Base-by-base conservation (phyloP, 2,888 invertebrate genomes). In the Volucella inflata region DNA sequence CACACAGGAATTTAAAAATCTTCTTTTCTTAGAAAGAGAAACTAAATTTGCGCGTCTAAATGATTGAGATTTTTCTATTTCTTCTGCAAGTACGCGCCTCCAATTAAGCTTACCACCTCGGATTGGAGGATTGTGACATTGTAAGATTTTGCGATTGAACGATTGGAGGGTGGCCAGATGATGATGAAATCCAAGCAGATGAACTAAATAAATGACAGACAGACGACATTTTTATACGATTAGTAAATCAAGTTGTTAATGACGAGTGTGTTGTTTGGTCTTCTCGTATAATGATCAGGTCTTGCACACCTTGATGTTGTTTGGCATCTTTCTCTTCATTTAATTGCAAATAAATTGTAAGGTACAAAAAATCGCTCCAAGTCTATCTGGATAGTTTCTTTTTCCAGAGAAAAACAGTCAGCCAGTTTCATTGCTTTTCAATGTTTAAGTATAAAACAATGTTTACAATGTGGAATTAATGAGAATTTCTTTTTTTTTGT, bases 221-320 rank as follows among this genome's bases (percentile, higher is more conserved):
- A 88, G 88, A 87, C 90, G 89, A 89, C 89, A 88, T 88, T 89
- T 89, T 89, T 79, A 89, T 87, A 88, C 87, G 88, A 89, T 84
- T 91, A 88, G 90, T 90, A 90, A 90, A 90, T 90, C 89, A 90
- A 89, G 89, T 88, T 84, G 88, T 89, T 90, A 90, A 90, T 90
- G 89, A 88, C 75, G 42, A 55, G 42, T 50, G 46, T n/a, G 67
- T 60, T 68, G 76, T 68, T 77, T 68, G 8, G 38, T 84, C 62
- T 42, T 30, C 60, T 60, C 46, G 48, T 57, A 8, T 48, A 14
- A 38, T 40, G 48, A 36, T 50, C 17, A 14, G 11, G 9, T 2
- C 10, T 67, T 11, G 53, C 6, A 40, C 53, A 36, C 21, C 10
- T 53, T 67, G 65, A 77, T 62, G 82, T 44, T 62, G 78, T 46